Evolutionary conservation across 1,140 invertebrate species (phyloP), one percentile per base, ranked within the genome.

Genomic region (Thalassaphorura encarpata): DNA sequence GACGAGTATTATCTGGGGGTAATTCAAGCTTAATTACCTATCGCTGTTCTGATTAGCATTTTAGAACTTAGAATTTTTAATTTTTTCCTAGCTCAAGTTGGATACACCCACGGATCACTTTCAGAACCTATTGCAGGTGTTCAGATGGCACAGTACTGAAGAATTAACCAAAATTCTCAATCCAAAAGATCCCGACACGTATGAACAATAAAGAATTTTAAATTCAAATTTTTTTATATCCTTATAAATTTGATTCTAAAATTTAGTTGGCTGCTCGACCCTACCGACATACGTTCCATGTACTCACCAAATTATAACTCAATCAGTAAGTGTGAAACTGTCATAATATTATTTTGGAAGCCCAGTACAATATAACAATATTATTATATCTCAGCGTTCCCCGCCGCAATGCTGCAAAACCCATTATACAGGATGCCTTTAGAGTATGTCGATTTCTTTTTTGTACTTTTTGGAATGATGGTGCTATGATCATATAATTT

Each of bases 331-430:
- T 31, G 8, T 43, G 42, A 36, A 36, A 11, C 33, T n/a, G 33
- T 11, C 33, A n/a, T 11, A n/a, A 11, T 11, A 36, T 36, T 36
- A n/a, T 11, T 11, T 36, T n/a, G n/a, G 33, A 36, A n/a, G n/a
- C n/a, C n/a, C n/a, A n/a, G n/a, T n/a, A 36, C 13, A 2, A 8
- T 27, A 1, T 4, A n/a, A 23, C 41, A 28, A 2, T n/a, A 11
- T 19, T 54, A 11, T 36, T 43, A 24, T 16, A 43, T 3, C 21
- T 5, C 21, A 84, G 82, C 81, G 13, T 83, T 85, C 68, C 83
- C 83, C 11, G 82, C 82, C 28, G 83, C 81, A 46, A 83, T 84
- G 52, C 68, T 84, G 15, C 81, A 83, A 64, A 80, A 80, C 31
- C 83, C 83, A 16, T 84, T 84, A 67, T 84, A 83, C 56, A 80